Base-by-base conservation (phyloP, 2,888 invertebrate genomes). In the Antheraea assamensis region DNA sequence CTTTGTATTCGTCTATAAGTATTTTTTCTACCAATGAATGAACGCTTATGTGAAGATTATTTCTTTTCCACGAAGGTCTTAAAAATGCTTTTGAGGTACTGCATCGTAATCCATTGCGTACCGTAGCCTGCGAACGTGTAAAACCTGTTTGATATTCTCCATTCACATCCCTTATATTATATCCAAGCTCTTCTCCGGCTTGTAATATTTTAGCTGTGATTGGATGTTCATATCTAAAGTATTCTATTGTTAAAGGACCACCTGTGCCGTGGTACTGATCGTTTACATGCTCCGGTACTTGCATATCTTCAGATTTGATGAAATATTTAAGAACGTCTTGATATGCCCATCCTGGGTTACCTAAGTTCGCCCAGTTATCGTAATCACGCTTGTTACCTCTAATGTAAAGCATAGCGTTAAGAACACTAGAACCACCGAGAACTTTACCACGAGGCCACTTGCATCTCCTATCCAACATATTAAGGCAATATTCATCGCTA, bases 321-420 rank as follows among this genome's bases (percentile, higher is more conserved):
- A 98, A 98, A 84, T 98, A 98, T 17, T 96, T 96, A 55, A 98
- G 88, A 0, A 98, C 94, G 72, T 96, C 96, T 0, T 96, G 92
- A 85, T 97, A 98, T 52, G 96, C 95, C 99, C 99, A 99, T 0
- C 97, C 98, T 0, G 90, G 85, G 81, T 96, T 94, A 0, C 98
- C 98, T 84, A 97, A 85, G 19, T 85, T 87, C 30, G 96, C 97
- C 98, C 98, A 99, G n/a, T 95, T 92, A 83, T 99, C 98, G 87
- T 98, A 99, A 86, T 98, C 98, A 3, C 92, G 95, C 72, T 95
- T 95, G 85, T 98, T 98, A 0, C 98, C 98, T 73, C 98, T 94
- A 0, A 98, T 95, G 83, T 98, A 98, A 75, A 98, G 94, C 98
- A 99, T 98, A 27, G 98, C 98, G 87, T 98, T 98, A 3, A 98